Evolutionary conservation across 1,140 invertebrate species (phyloP), one percentile per base, ranked within the genome.

Genomic region (Drosophila pseudoobscura): DNA sequence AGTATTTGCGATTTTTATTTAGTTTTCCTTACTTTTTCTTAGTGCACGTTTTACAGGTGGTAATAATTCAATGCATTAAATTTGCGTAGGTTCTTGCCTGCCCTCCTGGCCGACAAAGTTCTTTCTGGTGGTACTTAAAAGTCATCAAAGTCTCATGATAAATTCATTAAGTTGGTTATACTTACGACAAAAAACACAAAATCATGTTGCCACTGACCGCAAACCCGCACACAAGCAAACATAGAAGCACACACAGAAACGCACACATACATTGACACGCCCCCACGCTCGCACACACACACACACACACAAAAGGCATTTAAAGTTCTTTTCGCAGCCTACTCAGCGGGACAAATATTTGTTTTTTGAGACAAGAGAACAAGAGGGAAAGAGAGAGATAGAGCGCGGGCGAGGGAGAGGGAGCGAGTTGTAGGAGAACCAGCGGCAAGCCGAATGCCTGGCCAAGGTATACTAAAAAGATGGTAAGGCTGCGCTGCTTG

Each of bases 301-400:
- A 22, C 50, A 53, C 29, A 6, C 15, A 39, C 49, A 11, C 62
- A 31, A 9, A 9, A 31, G 31, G 44, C 49, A 51, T 51, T 46
- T 20, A 17, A 11, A 39, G 15, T 9, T 57, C 58, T 74, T 59
- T 70, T 72, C 70, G 75, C 63, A 74, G 75, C 75, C 71, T 77
- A 75, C 73, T 77, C 70, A 70, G 75, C 50, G 63, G 75, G 44
- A 59, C 71, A 77, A 77, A 59, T 70, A 74, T 77, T 76, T 76
- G 43, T 53, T 43, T 57, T 73, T 56, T 47, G 44, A 61, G 11
- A 39, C 47, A 29, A 41, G 44, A 26, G 52, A 26, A 47, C 6
- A 3, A 54, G 22, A 24, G 8, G 51, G 15, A 54, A n/a, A 17
- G 17, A 17, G 17, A 17, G 17, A 17, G 17, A 17, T 0, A 17